Conservation (phyloP, 2,113 vertebrate species). For the Phalacrocorax pelagicus region DNA sequence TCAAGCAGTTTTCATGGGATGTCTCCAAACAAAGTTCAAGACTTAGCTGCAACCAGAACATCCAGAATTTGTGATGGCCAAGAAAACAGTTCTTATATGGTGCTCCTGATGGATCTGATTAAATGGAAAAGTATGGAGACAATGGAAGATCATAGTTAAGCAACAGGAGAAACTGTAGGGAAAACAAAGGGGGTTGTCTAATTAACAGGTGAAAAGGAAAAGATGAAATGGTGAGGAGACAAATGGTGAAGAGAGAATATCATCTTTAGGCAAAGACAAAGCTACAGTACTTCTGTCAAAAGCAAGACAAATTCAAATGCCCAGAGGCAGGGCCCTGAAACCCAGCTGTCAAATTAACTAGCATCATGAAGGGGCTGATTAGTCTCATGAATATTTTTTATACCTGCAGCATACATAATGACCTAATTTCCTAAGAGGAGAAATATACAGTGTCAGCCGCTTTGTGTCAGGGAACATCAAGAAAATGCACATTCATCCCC, state of each 20-base stretch:
- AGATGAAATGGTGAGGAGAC: background rate
- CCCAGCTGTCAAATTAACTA: background rate
- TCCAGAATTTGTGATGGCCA: background rate
- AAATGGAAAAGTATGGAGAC: constrained; percentile 7
- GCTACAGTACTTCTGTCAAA: background rate
- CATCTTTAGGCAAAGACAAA: background rate
- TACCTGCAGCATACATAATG: background rate
- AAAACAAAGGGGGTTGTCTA: background rate
- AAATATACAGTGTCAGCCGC: background rate
- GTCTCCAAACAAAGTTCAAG: constrained; percentile 6
- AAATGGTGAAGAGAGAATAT: background rate
- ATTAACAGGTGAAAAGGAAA: background rate
- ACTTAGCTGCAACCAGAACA: constrained; percentile 18
- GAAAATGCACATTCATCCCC: background rate
- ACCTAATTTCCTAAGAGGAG: background rate
- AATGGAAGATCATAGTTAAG: background rate
- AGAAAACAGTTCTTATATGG: constrained; percentile 7
- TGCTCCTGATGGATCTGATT: constrained; percentile 9
- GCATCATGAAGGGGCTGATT: background rate
- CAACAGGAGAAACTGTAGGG: background rate
- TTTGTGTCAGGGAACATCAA: background rate
- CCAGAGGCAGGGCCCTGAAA: background rate
- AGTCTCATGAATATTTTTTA: background rate
- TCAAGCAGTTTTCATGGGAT: background rate
- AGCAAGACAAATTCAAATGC: background rate